Evolutionary conservation across 2,888 invertebrate genomes (phyloP), one percentile per base, ranked within the genome.

Genomic region (Polyommatus iphigenia): DNA sequence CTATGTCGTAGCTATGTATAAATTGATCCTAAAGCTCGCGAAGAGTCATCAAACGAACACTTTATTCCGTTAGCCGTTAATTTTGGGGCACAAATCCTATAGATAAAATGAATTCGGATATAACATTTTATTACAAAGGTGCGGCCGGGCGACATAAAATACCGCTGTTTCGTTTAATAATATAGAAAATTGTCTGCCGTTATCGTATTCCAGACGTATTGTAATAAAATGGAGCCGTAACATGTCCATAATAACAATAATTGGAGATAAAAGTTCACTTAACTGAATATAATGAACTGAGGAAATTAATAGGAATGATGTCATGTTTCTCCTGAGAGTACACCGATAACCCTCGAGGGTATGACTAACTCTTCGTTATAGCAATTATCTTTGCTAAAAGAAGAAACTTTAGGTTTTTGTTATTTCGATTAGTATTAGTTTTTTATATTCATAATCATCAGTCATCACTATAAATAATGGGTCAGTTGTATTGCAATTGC

Each of bases 191-290:
- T 62, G 67, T 32, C 67, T 67, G 29, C 5, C 67, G 29, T 18
- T 29, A 67, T 67, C 18, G 0, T 32, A 67, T 67, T 29, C 15
- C 67, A 5, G 29, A 5, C 29, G 18, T 62, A 24, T 62, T 18
- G 67, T 29, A 67, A 67, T 67, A 67, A 67, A 67, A 67, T 10
- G 29, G 20, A 24, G 62, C 20, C 24, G 62, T 67, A 29, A 67
- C 67, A 15, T 7, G 67, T 67, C 67, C 67, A 67, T 67, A 67
- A 62, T 24, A 62, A 67, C 24, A 29, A 67, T 67, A 67, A 67
- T 67, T 67, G 67, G 67, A 67, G 67, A 29, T 67, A 67, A 29
- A 67, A 67, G 67, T 67, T 67, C 29, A 67, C 67, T 5, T 62
- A 67, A 24, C 24, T 62, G 20, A 62, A 67, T 29, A 67, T 67